These are phyloP conservation scores for Arion vulgaris DNA, from an alignment of 1,140 invertebrate genomes.

Conservation along the genomic window DNA sequence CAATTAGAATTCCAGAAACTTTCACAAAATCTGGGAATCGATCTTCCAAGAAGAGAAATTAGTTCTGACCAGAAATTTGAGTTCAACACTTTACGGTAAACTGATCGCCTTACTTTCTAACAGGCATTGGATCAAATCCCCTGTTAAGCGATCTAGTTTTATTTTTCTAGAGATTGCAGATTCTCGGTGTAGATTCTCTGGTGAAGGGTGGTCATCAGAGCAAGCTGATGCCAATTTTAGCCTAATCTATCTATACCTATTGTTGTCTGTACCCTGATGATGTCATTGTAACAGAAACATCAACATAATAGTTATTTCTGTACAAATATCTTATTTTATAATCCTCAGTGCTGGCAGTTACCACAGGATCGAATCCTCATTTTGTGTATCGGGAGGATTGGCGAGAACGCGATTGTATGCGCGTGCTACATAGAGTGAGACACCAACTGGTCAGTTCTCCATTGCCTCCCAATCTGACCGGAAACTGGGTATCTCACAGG, in stretches of 20 bases:
- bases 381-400: constrained; percentile 41
- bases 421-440: constrained; percentile 27
- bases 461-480: constrained; percentile 22
- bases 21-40: no score
- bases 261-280: not conserved
- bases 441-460: constrained; percentile 20
- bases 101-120: no score
- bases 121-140: no score
- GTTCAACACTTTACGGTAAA: no score
- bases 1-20: no score
- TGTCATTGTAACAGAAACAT: not conserved
- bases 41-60: no score
- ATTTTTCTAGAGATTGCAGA: no score
- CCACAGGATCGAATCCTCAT: constrained; percentile 19
- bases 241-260: not conserved
- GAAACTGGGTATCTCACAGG: constrained; percentile 35
- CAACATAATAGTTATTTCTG: not conserved
- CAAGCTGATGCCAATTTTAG: not conserved
- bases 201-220: no score
- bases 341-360: not conserved
- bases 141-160: no score
- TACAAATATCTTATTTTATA: not conserved
- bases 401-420: constrained; percentile 29
- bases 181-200: no score
- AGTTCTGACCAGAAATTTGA: no score